Evolutionary conservation across 2,113 vertebrate species (phyloP).

Genomic region (Myotis yumanensis): DNA sequence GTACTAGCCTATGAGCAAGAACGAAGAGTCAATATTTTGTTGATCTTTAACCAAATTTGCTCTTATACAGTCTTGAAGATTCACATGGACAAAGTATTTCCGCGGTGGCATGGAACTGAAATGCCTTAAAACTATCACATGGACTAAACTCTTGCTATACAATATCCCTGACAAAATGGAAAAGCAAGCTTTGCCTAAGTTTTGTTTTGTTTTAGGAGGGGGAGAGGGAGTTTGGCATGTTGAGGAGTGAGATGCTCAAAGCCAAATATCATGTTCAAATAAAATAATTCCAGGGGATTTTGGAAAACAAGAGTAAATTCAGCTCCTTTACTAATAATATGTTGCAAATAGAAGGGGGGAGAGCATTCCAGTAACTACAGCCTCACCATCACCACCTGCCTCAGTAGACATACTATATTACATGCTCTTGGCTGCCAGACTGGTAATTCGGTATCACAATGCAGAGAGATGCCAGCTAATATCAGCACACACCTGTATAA

Average conservation of each 20-base stretch:
- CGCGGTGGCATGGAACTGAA: background rate
- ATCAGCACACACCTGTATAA: slow-evolving; percentile 82
- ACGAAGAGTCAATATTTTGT: background rate
- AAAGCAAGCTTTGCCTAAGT: slow-evolving; percentile 31
- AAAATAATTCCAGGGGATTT: slow-evolving; percentile 76
- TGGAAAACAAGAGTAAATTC: slow-evolving; percentile 86
- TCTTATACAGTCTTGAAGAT: background rate
- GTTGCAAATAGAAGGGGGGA: slow-evolving; percentile 78
- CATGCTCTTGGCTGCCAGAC: slow-evolving; percentile 86
- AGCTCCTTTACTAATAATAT: slow-evolving; percentile 88
- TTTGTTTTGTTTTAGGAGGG: slow-evolving; percentile 47
- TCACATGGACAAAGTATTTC: slow-evolving; percentile 4
- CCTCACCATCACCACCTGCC: slow-evolving; percentile 86
- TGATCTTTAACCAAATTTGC: background rate
- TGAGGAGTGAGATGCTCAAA: slow-evolving; percentile 41
- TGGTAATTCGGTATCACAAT: slow-evolving; percentile 82
- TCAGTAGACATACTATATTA: slow-evolving; percentile 86
- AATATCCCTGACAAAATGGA: slow-evolving; percentile 46
- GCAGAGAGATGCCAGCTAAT: slow-evolving; percentile 74
- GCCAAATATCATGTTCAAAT: slow-evolving; percentile 77
- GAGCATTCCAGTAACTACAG: slow-evolving; percentile 83
- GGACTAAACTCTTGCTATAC: background rate
- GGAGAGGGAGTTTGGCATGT: background rate
- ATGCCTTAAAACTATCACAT: slow-evolving; percentile 55
- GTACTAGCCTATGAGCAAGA: background rate